Conservation (phyloP, 2,113 vertebrate species). For the Cheilinus undulatus region DNA sequence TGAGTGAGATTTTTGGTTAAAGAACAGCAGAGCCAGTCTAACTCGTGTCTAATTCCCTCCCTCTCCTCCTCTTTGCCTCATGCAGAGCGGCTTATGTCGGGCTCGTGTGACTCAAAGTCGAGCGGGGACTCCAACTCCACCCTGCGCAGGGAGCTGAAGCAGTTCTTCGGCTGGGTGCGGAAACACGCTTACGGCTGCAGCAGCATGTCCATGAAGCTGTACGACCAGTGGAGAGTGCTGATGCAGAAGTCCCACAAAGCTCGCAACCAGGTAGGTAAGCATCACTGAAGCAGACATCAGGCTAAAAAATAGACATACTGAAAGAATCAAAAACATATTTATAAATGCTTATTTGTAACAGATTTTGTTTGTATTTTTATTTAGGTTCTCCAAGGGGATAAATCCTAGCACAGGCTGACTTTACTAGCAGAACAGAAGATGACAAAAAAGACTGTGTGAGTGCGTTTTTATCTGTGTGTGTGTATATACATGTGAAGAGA, state of each 20-base stretch:
- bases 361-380: constrained; percentile 62
- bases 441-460: constrained; percentile 59
- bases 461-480: constrained; percentile 52
- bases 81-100: constrained; percentile 84
- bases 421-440: constrained; percentile 35
- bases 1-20: neutral
- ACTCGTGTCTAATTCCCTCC: neutral
- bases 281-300: constrained; percentile 59
- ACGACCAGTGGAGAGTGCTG: constrained; percentile 98
- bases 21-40: too few relatives aligned
- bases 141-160: constrained; percentile 94
- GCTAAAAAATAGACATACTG: neutral
- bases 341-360: constrained; percentile 43
- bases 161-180: constrained; percentile 97
- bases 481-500: constrained; percentile 46
- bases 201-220: constrained; percentile 97
- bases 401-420: constrained; percentile 85
- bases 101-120: constrained; percentile 93
- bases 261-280: constrained; percentile 98
- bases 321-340: neutral
- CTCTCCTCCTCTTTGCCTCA: too few relatives aligned
- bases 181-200: constrained; percentile 96
- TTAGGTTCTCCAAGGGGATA: constrained; percentile 96
- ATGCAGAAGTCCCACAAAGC: constrained; percentile 99
- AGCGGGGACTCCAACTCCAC: constrained; percentile 93